phyloP scores from a whole-genome alignment of 2,888 invertebrate species.

The Troilus luridus region DNA sequence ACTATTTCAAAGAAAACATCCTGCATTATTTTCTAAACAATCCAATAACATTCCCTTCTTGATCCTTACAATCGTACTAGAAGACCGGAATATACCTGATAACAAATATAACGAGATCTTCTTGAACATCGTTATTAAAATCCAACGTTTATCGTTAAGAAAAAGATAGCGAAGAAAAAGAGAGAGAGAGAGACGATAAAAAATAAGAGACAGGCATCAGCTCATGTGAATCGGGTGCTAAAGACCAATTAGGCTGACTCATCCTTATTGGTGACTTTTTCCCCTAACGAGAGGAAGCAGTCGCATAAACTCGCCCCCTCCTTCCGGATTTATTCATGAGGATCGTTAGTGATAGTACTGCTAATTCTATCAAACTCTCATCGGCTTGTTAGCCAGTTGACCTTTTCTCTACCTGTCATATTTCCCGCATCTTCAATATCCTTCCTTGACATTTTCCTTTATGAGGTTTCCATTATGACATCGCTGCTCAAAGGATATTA shows the following conservation, averaged over 20 bases:
- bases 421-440: background rate
- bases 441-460: background rate
- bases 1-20: too few species aligned
- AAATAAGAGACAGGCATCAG: background rate
- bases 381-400: constrained; percentile 24
- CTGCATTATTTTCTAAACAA: too few species aligned
- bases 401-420: constrained; percentile 20
- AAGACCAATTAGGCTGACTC: constrained; percentile 39
- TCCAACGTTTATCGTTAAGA: background rate
- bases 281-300: constrained; percentile 11
- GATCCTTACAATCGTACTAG: background rate
- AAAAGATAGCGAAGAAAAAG: background rate
- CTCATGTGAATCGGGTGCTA: constrained; percentile 36
- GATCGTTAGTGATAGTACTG: constrained; percentile 25
- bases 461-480: background rate
- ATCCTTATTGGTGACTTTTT: constrained; percentile 44
- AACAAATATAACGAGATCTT: constrained; percentile 26
- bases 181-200: background rate
- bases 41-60: background rate
- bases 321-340: constrained; percentile 25
- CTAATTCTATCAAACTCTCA: constrained; percentile 34
- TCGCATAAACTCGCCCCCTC: background rate
- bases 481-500: background rate
- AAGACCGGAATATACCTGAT: background rate
- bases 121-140: background rate